Evolutionary conservation across 2,113 vertebrate species (phyloP), one percentile per base, ranked within the genome.

Genomic region (Tinamus guttatus): DNA sequence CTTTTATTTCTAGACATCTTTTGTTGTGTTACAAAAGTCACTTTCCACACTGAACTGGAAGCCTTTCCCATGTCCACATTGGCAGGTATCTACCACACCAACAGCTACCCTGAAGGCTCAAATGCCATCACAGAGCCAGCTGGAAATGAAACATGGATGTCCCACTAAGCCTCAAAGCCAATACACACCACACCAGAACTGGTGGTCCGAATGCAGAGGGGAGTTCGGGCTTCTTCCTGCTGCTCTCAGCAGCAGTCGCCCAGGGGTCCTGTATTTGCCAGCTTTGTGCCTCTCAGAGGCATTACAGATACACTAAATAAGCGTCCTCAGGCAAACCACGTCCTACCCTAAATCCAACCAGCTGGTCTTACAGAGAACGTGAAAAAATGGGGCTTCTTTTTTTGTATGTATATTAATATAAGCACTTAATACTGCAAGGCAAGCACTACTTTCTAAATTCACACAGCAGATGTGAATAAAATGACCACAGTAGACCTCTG

Each of bases 111-210:
- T 68, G 36, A 59, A 77, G 74, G 9, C 74, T 62, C 38, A 84
- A 11, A 62, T 54, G 47, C 54, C 64, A 49, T 11, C 14, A 10
- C 32, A 70, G 70, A 32, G 62, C 4, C 70, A 74, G 24, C 21
- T 15, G 4, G 13, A 77, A 89, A 70, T 2, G 4, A 13, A 81
- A 43, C 6, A 22, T 36, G 5, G 9, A 62, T 84, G n/a, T 30
- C 85, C 71, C 65, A 60, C 9, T 16, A 85, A 25, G 7, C 22
- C 40, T 69, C 27, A 71, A 30, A 4, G 8, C 30, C 45, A 70
- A 47, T 56, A 47, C 5, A 49, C 24, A 45, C 9, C 11, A 38
- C 16, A 36, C 0, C 4, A 1, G 0, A 40, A 45, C 40, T 74
- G 49, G 6, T 41, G 64, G 69, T 21, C 79, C 52, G 34, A 54